Evolutionary conservation across 1,140 invertebrate genomes (phyloP).

Genomic region (Drosophila prosaltans): DNA sequence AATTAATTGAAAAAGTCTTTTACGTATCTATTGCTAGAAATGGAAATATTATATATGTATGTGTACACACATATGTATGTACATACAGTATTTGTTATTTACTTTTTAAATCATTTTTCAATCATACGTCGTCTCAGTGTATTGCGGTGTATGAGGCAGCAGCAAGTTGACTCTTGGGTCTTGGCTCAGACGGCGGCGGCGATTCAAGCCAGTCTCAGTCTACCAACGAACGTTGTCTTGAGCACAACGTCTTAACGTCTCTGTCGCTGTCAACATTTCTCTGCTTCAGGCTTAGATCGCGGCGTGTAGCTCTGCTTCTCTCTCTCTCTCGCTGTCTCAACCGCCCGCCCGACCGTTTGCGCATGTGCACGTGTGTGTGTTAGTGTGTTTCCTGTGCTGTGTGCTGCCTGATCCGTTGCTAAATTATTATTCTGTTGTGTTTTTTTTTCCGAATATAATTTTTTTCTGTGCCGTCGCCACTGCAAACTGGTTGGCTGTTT

Average conservation of each 20-base stretch:
- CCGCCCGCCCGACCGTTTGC: background rate
- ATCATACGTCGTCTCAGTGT: slow-evolving; percentile 17
- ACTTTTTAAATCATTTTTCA: background rate
- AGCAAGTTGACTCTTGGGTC: slow-evolving; percentile 46
- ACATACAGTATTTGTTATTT: too few species aligned
- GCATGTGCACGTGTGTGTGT: slow-evolving; percentile 31
- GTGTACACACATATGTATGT: too few species aligned
- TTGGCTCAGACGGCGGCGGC: slow-evolving; percentile 46
- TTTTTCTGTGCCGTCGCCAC: slow-evolving; percentile 66
- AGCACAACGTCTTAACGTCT: slow-evolving; percentile 53
- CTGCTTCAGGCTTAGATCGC: slow-evolving; percentile 7
- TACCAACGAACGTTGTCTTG: slow-evolving; percentile 66
- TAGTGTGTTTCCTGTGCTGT: slow-evolving; percentile 53
- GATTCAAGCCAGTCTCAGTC: slow-evolving; percentile 42
- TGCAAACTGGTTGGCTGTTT: slow-evolving; percentile 67
- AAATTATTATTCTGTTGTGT: slow-evolving; percentile 51
- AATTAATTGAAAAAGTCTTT: too few species aligned
- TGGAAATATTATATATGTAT: too few species aligned
- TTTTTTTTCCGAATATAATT: slow-evolving; percentile 59
- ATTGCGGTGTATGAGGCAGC: background rate
- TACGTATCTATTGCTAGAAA: too few species aligned
- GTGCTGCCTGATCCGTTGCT: slow-evolving; percentile 57
- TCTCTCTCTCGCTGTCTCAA: background rate
- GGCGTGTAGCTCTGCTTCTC: slow-evolving; percentile 26
- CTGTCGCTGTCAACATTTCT: background rate